phyloP scores from a whole-genome alignment of 2,888 invertebrate genomes.

The Drosophila fungiperda region DNA sequence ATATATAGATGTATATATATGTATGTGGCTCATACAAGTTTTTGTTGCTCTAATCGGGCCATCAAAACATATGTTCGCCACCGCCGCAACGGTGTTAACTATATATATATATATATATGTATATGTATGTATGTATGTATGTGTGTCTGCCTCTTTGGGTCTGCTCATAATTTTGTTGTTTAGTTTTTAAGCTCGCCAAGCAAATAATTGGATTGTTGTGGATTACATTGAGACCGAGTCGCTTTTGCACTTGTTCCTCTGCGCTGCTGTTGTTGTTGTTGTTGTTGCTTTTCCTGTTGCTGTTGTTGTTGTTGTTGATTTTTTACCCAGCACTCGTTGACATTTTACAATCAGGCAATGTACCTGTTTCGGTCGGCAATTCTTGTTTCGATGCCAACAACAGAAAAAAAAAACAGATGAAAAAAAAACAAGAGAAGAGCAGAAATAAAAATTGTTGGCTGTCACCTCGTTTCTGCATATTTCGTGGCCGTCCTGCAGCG shows the following conservation, averaged over 20 bases:
- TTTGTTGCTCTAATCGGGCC: slow-evolving; percentile 56
- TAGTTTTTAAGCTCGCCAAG: slow-evolving; percentile 58
- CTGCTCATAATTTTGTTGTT: slow-evolving; percentile 69
- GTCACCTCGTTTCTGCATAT: slow-evolving; percentile 75
- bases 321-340: slow-evolving; percentile 42
- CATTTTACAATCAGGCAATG: slow-evolving; percentile 63
- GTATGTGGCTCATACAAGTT: slow-evolving; percentile 5
- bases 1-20: background rate
- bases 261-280: slow-evolving; percentile 1
- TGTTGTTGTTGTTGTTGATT: background rate
- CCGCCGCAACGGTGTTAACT: slow-evolving; percentile 45
- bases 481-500: slow-evolving; percentile 48
- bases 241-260: slow-evolving; percentile 31
- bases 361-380: slow-evolving; percentile 62
- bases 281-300: background rate
- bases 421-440: background rate
- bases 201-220: slow-evolving; percentile 70
- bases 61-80: slow-evolving; percentile 70
- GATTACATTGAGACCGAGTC: slow-evolving; percentile 43
- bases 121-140: background rate
- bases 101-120: background rate
- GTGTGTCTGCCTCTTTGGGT: slow-evolving; percentile 10
- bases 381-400: slow-evolving; percentile 47
- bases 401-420: background rate
- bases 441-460: slow-evolving; percentile 62